Percentiles rank a stretch among this genome's conserved stretches.
Evolutionary conservation across 2,888 invertebrate species (phyloP).

Genomic region (Ctenicera cuprea): DNA sequence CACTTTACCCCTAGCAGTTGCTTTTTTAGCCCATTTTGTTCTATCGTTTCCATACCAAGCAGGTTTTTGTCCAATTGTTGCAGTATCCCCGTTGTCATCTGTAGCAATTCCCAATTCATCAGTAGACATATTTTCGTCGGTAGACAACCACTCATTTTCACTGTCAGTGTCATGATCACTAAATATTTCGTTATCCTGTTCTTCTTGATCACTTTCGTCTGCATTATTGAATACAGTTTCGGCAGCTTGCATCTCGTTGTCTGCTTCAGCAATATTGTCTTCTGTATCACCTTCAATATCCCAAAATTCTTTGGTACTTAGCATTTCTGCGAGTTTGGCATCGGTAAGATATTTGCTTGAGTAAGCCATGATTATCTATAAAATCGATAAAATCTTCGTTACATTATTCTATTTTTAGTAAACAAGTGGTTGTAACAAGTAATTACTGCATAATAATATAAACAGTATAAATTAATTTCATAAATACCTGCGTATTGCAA

Average conservation of each 20-base stretch:
- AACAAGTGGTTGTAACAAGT: not conserved
- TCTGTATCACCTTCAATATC: not conserved
- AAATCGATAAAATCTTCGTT: not conserved
- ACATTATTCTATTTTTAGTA: not conserved
- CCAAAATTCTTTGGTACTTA: not conserved
- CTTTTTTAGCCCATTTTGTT: conserved; percentile 19
- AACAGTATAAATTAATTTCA: not conserved
- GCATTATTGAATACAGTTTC: not conserved
- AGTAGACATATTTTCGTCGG: not conserved
- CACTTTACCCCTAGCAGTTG: not conserved
- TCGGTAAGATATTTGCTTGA: conserved; percentile 17
- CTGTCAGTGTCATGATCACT: conserved; percentile 26
- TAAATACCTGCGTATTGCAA: not conserved
- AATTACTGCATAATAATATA: not conserved
- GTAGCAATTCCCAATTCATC: conserved; percentile 2
- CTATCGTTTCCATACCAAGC: conserved; percentile 18
- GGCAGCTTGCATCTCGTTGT: not conserved
- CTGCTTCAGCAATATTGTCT: conserved; percentile 6
- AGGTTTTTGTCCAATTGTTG: not conserved
- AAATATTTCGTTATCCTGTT: conserved; percentile 7
- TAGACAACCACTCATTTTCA: conserved; percentile 4
- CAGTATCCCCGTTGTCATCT: not conserved
- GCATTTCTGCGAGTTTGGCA: conserved; percentile 8
- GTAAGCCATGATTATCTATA: conserved; percentile 12
- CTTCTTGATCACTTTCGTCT: conserved; percentile 18